These are phyloP conservation scores for Petromus typicus DNA, from an alignment of 2,113 vertebrate genomes.

Conservation along the genomic window DNA sequence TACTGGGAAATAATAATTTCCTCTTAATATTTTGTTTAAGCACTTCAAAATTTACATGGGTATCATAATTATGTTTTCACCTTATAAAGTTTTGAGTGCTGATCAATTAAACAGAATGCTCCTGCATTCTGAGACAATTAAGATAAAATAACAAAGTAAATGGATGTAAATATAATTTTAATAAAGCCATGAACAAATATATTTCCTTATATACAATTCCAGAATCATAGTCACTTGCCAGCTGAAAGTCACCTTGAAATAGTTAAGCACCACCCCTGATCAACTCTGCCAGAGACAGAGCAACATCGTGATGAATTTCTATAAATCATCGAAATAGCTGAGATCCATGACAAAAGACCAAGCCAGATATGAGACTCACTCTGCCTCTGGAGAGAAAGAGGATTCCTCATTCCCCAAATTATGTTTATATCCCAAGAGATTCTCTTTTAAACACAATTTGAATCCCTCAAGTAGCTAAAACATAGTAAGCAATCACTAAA, in stretches of 20 bases:
- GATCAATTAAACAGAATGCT: neutral
- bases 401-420: neutral
- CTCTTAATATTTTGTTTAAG: neutral
- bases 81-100: neutral
- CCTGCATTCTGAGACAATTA: neutral
- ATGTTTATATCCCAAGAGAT: neutral
- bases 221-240: neutral
- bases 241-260: neutral
- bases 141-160: neutral
- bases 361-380: neutral
- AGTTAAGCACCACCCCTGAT: neutral
- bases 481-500: neutral
- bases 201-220: neutral
- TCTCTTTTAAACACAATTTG: neutral
- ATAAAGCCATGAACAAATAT: neutral
- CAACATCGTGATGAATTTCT: neutral
- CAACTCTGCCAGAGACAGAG: neutral
- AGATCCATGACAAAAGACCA: neutral
- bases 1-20: neutral
- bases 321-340: neutral
- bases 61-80: neutral
- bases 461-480: neutral
- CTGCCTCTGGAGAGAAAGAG: neutral
- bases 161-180: neutral
- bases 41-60: neutral